phyloP scores from a whole-genome alignment of 1,140 invertebrate genomes.

The Hycleus phaleratus region DNA sequence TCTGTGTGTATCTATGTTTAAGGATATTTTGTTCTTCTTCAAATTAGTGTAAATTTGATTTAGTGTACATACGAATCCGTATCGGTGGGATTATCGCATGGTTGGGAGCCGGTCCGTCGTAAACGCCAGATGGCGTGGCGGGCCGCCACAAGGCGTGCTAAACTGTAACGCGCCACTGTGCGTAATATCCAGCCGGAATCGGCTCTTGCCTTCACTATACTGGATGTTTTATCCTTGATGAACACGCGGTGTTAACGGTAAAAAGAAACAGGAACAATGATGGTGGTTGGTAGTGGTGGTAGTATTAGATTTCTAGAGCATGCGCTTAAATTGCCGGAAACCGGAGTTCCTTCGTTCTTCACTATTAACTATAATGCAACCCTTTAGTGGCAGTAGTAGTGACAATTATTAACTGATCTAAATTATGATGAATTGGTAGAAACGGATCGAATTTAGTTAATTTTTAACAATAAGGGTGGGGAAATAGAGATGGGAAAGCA shows the following conservation, averaged over 20 bases:
- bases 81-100: slow-evolving; percentile 49
- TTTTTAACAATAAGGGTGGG: too few relatives aligned
- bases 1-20: not conserved
- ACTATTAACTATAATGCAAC: too few relatives aligned
- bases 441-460: too few relatives aligned
- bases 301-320: not conserved
- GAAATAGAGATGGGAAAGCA: too few relatives aligned
- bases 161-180: slow-evolving; percentile 53
- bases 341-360: too few relatives aligned
- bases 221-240: slow-evolving; percentile 16
- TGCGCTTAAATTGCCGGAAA: not conserved
- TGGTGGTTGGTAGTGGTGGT: not conserved
- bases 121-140: slow-evolving; percentile 58
- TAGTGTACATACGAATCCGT: slow-evolving; percentile 41
- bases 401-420: too few relatives aligned
- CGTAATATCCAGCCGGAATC: slow-evolving; percentile 11
- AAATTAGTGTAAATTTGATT: slow-evolving; percentile 6
- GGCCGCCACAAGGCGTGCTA: slow-evolving; percentile 55
- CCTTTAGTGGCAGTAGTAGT: too few relatives aligned
- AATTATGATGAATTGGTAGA: too few relatives aligned
- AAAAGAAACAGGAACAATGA: too few relatives aligned
- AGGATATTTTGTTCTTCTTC: not conserved
- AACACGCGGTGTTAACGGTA: not conserved
- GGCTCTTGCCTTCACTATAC: slow-evolving; percentile 27
- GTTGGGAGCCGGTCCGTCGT: slow-evolving; percentile 51